Base-by-base conservation (phyloP, 2,888 invertebrate genomes). In the Megalurothrips usitatus region DNA sequence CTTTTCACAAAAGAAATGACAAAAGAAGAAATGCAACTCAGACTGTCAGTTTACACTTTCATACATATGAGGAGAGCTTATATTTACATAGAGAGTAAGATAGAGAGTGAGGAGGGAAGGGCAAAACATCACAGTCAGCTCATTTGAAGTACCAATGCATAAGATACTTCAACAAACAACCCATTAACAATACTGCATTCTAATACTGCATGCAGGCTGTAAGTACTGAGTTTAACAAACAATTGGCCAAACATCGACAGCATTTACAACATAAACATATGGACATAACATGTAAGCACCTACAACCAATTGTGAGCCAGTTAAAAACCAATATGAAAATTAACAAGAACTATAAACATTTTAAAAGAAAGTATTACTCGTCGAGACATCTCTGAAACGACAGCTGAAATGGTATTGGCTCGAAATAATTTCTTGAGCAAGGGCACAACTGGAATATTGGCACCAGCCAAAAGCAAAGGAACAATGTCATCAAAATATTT, bases 131-230 rank as follows among this genome's bases (percentile, higher is more conserved):
- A 75, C 68, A 75, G 68, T 26, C 26, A 75, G 68, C 68, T 75
- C 68, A 75, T 23, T 23, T 75, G 68, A 26, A 26, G 68, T 75
- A 75, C 68, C 26, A 26, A 75, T 26, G 23, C 23, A 58, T 10
- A 75, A 11, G n/a, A n/a, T 26, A 75, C 26, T 58, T 58, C 14
- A 58, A 58, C 34, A 43, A 58, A 58, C 17, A 23, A 75, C 23
- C 68, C 23, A 26, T 23, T 26, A 23, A 75, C 68, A 75, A 75
- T 75, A 75, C 68, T 75, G 68, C 23, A 26, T 26, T 75, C 10
- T 75, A 75, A 75, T 75, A 75, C 68, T 75, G 68, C 68, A 75
- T 75, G 26, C 68, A 75, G 68, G 68, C 10, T 75, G 68, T 75
- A 58, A 58, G 58, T 58, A 26, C 68, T 26, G 23, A 23, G 23